Conservation (phyloP, 2,888 invertebrate genomes). For the Chromoteleia sp. region DNA sequence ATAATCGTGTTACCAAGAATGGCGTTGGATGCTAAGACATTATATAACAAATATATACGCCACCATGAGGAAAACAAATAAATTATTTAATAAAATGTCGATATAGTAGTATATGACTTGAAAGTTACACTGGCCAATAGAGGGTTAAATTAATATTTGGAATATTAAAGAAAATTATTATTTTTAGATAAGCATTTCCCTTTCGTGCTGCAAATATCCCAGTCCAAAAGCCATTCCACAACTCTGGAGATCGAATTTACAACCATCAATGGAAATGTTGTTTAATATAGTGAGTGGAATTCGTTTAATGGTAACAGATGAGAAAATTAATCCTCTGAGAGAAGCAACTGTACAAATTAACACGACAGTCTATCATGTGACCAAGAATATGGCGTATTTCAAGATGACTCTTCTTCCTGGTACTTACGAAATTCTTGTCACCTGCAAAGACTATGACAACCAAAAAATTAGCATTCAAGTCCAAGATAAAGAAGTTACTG, state of each 20-base stretch:
- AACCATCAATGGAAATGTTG: conserved; percentile 79
- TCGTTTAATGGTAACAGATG: conserved; percentile 86
- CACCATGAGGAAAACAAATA: too few relatives aligned
- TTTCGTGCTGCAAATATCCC: conserved; percentile 95
- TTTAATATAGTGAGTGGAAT: conserved; percentile 79
- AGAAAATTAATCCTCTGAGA: conserved; percentile 87
- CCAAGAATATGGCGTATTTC: conserved; percentile 90
- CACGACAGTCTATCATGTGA: conserved; percentile 87
- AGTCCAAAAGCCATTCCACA: conserved; percentile 80
- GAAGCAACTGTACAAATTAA: conserved; percentile 90
- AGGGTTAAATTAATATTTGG: too few relatives aligned
- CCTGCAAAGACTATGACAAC: conserved; percentile 87
- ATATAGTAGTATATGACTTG: too few relatives aligned
- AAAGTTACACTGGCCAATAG: too few relatives aligned
- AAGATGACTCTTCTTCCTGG: conserved; percentile 90
- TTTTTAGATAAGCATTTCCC: conserved; percentile 79
- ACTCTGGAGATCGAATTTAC: conserved; percentile 83
- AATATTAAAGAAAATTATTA: too few relatives aligned
- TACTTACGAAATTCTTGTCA: conserved; percentile 87
- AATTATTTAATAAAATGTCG: too few relatives aligned
- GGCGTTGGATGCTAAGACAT: too few relatives aligned
- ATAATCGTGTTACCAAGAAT: too few relatives aligned
- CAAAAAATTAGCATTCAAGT: conserved; percentile 85
- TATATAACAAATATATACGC: too few relatives aligned
- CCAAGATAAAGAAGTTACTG: conserved; percentile 81